Evolutionary conservation across 2,113 vertebrate species (phyloP).

Genomic region (Opisthocomus hoazin): DNA sequence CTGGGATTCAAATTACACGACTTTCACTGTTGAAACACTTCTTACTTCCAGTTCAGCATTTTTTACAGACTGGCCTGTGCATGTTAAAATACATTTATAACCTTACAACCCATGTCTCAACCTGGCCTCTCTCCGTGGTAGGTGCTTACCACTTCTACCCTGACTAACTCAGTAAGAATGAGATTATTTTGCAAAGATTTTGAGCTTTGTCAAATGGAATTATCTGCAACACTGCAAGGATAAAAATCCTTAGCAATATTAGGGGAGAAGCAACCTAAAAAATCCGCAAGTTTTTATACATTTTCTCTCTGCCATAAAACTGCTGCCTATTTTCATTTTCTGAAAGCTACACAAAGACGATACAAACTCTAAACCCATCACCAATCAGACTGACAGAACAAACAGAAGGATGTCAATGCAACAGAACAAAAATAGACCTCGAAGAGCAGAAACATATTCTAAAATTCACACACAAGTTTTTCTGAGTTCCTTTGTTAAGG

Average conservation of each 20-base stretch:
- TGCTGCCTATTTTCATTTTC: not conserved
- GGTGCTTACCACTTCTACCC: not conserved
- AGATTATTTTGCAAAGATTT: not conserved
- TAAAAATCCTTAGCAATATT: not conserved
- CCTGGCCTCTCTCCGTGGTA: too few relatives aligned
- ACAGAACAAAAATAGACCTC: not conserved
- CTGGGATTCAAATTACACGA: not conserved
- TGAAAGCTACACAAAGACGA: not conserved
- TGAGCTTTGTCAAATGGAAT: not conserved
- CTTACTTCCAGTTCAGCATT: not conserved
- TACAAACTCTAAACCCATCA: not conserved
- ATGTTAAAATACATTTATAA: not conserved
- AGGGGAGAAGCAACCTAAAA: not conserved
- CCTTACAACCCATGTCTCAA: not conserved
- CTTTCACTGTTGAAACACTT: not conserved
- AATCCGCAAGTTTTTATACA: not conserved
- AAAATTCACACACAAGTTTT: not conserved
- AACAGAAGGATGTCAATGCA: not conserved
- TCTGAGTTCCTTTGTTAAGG: not conserved
- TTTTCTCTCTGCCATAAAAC: not conserved
- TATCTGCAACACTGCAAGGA: not conserved
- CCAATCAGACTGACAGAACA: not conserved
- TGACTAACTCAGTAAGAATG: not conserved
- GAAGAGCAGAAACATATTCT: not conserved
- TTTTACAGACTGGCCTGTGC: not conserved